Evolutionary conservation across 2,888 invertebrate genomes (phyloP), one percentile per base, ranked within the genome.

Genomic region (Campaea margaritaria): DNA sequence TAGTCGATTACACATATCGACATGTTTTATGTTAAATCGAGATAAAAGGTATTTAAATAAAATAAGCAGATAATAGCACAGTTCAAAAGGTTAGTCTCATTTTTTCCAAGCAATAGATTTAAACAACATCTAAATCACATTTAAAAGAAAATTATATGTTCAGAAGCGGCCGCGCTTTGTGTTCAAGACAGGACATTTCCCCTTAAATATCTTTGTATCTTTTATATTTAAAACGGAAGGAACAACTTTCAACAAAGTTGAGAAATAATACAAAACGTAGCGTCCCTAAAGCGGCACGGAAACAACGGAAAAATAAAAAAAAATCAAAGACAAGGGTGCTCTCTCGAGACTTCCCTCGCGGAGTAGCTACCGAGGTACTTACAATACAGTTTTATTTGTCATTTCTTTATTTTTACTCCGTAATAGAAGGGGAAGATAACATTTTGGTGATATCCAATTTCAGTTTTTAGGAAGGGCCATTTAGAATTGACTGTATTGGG

Each of bases 271-370:
- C 42, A 41, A 58, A 65, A 58, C 52, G 62, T 50, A 50, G 44
- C 50, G 28, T 56, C 48, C 56, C 45, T 39, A 47, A 68, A 68
- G 59, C 64, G 65, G 52, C 38, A 52, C 48, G 50, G 64, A 54
- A 60, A 62, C 58, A 57, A 50, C 48, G 57, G 53, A 57, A 56
- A 21, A 45, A 60, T 62, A 64, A 60, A 63, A 42, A 65, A 62
- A 68, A 68, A 66, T 58, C 64, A 56, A 63, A 63, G 62, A 63
- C 67, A 65, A 58, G 63, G 55, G 54, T 46, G 15, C 13, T 42
- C 66, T 61, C 68, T 49, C 13, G 68, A 63, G 68, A 65, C 42
- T 46, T 54, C 59, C 42, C 58, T 50, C 52, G n/a, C 31, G 50
- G 15, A 38, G 50, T 31, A 54, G 42, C 42, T 36, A 41, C 58